Evolutionary conservation across 2,888 invertebrate genomes (phyloP), one percentile per base, ranked within the genome.

Genomic region (Strigamia crassipes): DNA sequence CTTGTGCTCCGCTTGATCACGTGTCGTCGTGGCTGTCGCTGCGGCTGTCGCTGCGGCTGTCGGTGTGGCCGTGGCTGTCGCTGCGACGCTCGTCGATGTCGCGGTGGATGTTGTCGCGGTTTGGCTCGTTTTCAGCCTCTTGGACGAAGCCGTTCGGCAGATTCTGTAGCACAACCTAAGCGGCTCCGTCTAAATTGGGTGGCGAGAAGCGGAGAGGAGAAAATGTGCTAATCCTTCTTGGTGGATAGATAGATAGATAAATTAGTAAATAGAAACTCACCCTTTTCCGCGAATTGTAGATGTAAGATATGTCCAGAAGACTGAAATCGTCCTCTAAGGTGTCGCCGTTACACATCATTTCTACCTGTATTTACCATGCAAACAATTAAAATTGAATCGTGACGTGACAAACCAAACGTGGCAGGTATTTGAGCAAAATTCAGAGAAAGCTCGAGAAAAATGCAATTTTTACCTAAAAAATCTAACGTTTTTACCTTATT

Each of bases 291-390:
- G 86, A 84, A 83, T 88, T n/a, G n/a, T n/a, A 88, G 61, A 89
- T 88, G 83, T 88, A 88, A 5, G 88, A 88, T 27, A 89, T 85
- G 82, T 89, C 89, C 85, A 89, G 87, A 27, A 89, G 84, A 1
- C 87, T 87, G 83, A 86, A 87, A 23, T 85, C 85, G 81, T 88
- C 88, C 23, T 84, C 84, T 15, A 89, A 84, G 0, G 85, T 84
- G 51, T 88, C 87, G 42, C 87, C 87, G 0, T 86, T 85, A 84
- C 88, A 87, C 83, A 87, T 86, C 13, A 89, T 85, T 66, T 88
- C 88, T 78, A 89, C 86, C 88, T 79, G 42, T 4, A n/a, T 38
- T 23, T n/a, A 18, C 18, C n/a, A 15, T 6, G 15, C 2, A 18
- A n/a, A n/a, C n/a, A 18, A 51, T 34, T 34, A 51, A 51, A 51